Conservation (phyloP, 2,888 invertebrate genomes). For the Galeruca laticollis region DNA sequence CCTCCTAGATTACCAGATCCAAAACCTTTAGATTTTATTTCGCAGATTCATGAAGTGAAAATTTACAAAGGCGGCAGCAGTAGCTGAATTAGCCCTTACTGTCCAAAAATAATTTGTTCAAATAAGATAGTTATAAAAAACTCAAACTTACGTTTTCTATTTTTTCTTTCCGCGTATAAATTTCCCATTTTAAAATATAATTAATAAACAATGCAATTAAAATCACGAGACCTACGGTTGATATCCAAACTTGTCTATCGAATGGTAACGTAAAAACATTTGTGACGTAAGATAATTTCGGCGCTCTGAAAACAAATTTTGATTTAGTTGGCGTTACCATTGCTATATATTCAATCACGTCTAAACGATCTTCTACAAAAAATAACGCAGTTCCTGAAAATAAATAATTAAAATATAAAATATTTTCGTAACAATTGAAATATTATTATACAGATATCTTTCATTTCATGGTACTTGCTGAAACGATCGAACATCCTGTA, state of each 20-base stretch:
- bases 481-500: no score
- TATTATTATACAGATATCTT: no score
- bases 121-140: slow-evolving; percentile 12
- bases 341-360: slow-evolving; percentile 75
- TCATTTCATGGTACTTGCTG: no score
- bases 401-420: no score
- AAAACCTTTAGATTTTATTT: no score
- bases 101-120: no score
- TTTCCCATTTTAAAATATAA: slow-evolving; percentile 66
- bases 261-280: slow-evolving; percentile 81
- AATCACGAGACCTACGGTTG: slow-evolving; percentile 67
- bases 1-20: no score
- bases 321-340: slow-evolving; percentile 77
- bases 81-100: no score
- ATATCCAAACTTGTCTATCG: slow-evolving; percentile 75
- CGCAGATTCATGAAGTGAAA: no score
- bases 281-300: slow-evolving; percentile 77
- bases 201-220: slow-evolving; percentile 65
- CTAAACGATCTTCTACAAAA: slow-evolving; percentile 72
- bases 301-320: slow-evolving; percentile 79
- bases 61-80: no score
- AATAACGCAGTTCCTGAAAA: slow-evolving; percentile 74
- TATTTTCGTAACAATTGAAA: no score
- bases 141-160: slow-evolving; percentile 20
- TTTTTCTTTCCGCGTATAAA: slow-evolving; percentile 37